Base-by-base conservation (phyloP, 2,888 invertebrate genomes). In the Ophioninae sp. region DNA sequence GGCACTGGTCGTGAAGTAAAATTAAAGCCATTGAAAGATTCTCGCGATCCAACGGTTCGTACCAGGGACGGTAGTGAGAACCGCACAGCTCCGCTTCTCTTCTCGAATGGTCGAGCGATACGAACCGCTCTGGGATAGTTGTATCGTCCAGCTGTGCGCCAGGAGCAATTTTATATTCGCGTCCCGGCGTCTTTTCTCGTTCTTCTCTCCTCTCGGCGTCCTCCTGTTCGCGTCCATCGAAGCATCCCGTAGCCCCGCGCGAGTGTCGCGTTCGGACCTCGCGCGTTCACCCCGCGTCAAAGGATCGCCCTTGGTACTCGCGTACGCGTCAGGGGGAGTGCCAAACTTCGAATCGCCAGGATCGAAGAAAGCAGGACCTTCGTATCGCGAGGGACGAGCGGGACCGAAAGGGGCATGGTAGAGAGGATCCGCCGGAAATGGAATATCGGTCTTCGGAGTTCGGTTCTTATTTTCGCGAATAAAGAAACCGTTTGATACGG, bases 11-110 rank as follows among this genome's bases (percentile, higher is more conserved):
- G 62, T 78, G 83, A 75, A 79, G 81, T 75, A 68, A 84, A 84
- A 84, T 84, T 81, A 81, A 81, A 81, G 81, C 41, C 81, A 81
- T 84, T 84, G 84, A 81, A 84, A 84, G 81, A 83, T 79, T 79
- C 81, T 81, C 67, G 75, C 81, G 70, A 79, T 84, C 81, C 74
- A 84, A 81, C 84, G 84, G 81, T 84, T 80, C 70, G 72, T 79
- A 69, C 84, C 81, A 79, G 75, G 67, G 81, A 84, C 81, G 84
- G 81, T 79, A 81, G 79, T 76, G 84, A 84, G 74, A 81, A 70
- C 62, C 61, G 13, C 50, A 50, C 50, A 41, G 78, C 70, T 75
- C 65, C 62, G 67, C 41, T 70, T 72, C 62, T 79, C 79, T 79
- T 81, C 78, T 78, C 78, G 70, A 84, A 84, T 81, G 74, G 68